These are phyloP conservation scores for Cirrhinus molitorella DNA, from an alignment of 2,797 vertebrate species.

Conservation along the genomic window DNA sequence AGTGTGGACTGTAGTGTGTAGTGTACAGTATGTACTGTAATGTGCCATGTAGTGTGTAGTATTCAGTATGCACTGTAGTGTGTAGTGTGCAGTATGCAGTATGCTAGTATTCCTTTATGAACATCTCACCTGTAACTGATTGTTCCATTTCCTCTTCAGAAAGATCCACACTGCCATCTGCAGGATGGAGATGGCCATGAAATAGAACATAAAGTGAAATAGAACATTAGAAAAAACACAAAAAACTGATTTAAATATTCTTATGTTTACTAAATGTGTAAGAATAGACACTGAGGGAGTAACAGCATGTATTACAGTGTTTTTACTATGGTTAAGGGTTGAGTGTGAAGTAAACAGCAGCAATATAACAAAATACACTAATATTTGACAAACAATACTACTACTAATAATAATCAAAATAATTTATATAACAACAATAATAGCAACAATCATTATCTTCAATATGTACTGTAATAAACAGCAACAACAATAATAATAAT, in stretches of 20 bases:
- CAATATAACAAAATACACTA: too few species aligned
- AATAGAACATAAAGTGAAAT: background rate
- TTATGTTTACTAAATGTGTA: background rate
- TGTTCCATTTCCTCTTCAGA: constrained; percentile 74
- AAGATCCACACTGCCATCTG: constrained; percentile 70
- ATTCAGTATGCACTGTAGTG: constrained; percentile 16
- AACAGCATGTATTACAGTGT: background rate
- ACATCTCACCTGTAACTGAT: constrained; percentile 68
- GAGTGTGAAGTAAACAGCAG: too few species aligned
- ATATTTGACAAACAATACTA: too few species aligned
- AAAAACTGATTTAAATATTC: background rate
- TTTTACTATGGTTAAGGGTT: background rate
- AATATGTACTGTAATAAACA: too few species aligned
- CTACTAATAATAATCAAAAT: too few species aligned
- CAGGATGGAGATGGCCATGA: constrained; percentile 52
- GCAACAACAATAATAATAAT: too few species aligned
- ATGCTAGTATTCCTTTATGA: background rate
- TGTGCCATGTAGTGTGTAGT: constrained; percentile 39
- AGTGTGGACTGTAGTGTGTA: constrained; percentile 3
- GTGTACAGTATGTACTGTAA: background rate
- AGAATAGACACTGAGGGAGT: too few species aligned
- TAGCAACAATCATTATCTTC: too few species aligned
- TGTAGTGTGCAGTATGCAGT: background rate
- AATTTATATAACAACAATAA: too few species aligned
- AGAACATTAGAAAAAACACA: background rate